Evolutionary conservation across 2,888 invertebrate genomes (phyloP).

Genomic region (Serripes groenlandicus): DNA sequence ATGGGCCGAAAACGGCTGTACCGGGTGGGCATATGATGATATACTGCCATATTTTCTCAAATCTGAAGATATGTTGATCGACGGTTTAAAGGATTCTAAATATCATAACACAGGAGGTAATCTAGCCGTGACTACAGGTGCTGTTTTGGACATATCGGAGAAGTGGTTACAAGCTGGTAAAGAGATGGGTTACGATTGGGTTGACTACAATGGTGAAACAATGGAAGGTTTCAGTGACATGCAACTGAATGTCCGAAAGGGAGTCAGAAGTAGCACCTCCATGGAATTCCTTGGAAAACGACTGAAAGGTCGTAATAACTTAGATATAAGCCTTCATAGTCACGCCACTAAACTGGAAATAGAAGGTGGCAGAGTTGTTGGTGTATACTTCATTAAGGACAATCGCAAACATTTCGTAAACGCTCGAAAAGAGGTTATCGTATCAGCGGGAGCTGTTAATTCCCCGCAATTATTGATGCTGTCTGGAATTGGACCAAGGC

Average conservation of each 20-base stretch:
- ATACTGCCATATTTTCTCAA: conserved; percentile 28
- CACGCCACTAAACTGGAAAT: conserved; percentile 74
- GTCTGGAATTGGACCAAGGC: conserved; percentile 13
- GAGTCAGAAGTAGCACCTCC: conserved; percentile 33
- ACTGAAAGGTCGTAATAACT: conserved; percentile 21
- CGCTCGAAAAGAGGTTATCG: conserved; percentile 77
- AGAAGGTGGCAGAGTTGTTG: conserved; percentile 74
- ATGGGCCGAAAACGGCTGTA: conserved; percentile 18
- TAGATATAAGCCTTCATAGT: conserved; percentile 49
- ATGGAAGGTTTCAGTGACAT: conserved; percentile 38
- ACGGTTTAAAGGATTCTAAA: conserved; percentile 8
- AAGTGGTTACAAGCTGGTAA: conserved; percentile 32
- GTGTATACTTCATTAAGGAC: conserved; percentile 72
- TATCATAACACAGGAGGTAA: conserved; percentile 22
- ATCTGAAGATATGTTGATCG: conserved; percentile 21
- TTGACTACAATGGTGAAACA: conserved; percentile 47
- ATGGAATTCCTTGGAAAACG: conserved; percentile 31
- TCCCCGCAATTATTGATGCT: conserved; percentile 75
- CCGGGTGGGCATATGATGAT: conserved; percentile 29
- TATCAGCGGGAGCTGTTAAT: conserved; percentile 84
- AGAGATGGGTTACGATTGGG: conserved; percentile 35
- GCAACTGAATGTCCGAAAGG: conserved; percentile 36
- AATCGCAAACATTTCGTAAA: conserved; percentile 64
- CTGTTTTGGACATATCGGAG: conserved; percentile 4
- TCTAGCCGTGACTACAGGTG: conserved; percentile 12